Conservation (phyloP, 2,888 invertebrate genomes). For the Didymodactylos carnosus region DNA sequence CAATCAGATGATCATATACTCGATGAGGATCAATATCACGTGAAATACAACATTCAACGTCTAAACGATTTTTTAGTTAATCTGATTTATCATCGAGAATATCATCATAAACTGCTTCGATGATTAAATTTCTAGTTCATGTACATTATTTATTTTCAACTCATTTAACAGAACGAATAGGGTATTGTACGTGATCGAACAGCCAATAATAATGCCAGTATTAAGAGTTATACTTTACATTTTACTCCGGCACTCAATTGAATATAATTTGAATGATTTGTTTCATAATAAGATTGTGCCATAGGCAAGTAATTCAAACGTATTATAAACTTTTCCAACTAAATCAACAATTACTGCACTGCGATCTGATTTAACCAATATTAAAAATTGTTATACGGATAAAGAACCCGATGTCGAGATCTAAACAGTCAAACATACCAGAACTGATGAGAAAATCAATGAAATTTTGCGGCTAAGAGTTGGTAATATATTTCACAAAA, state of each 20-base stretch:
- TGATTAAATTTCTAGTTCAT: slow-evolving; percentile 81
- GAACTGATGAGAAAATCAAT: too few relatives aligned
- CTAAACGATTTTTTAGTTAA: slow-evolving; percentile 73
- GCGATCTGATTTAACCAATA: slow-evolving; percentile 66
- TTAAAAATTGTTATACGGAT: slow-evolving; percentile 63
- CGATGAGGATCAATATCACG: slow-evolving; percentile 46
- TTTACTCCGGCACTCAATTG: not conserved
- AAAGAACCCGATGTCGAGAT: too few relatives aligned
- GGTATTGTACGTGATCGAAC: slow-evolving; percentile 48
- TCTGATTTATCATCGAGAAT: slow-evolving; percentile 86
- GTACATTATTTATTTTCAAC: slow-evolving; percentile 67
- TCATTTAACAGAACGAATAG: slow-evolving; percentile 62
- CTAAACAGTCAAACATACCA: too few relatives aligned
- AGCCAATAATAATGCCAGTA: slow-evolving; percentile 3
- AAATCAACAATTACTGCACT: slow-evolving; percentile 71
- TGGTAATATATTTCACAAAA: too few relatives aligned
- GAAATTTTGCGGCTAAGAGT: too few relatives aligned
- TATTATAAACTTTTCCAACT: slow-evolving; percentile 67
- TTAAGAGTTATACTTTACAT: slow-evolving; percentile 2
- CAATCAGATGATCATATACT: slow-evolving; percentile 3
- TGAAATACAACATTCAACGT: slow-evolving; percentile 79
- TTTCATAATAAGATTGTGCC: slow-evolving; percentile 69
- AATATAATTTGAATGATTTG: slow-evolving; percentile 18
- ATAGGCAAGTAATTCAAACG: slow-evolving; percentile 75
- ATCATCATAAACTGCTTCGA: slow-evolving; percentile 90